Percentiles rank a stretch among this genome's conserved stretches.
phyloP scores from a whole-genome alignment of 2,888 invertebrate genomes.

The Apoderus coryli region DNA sequence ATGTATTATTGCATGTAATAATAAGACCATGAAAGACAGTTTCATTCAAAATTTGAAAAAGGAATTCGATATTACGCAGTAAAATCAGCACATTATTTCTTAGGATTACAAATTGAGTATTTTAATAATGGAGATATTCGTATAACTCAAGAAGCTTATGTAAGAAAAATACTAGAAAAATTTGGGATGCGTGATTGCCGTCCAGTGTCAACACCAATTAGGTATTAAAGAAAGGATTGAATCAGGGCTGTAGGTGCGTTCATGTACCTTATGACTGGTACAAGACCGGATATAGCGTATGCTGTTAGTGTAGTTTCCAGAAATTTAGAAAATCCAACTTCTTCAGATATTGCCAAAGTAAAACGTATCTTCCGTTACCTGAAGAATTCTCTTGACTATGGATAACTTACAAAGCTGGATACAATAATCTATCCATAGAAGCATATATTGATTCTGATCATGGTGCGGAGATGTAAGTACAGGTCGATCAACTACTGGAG shows the following conservation, averaged over 20 bases:
- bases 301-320: constrained; percentile 8
- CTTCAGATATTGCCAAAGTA: constrained; percentile 2
- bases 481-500: constrained; percentile 5
- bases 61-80: constrained; percentile 9
- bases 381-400: constrained; percentile 3
- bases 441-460: constrained; percentile 8
- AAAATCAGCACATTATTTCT: constrained; percentile 9
- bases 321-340: constrained; percentile 6
- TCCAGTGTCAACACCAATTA: constrained; percentile 2
- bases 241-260: constrained; percentile 9
- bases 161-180: constrained; percentile 5
- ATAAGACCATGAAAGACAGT: constrained; percentile 4
- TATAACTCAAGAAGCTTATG: constrained; percentile 6
- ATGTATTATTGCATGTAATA: constrained; percentile 9
- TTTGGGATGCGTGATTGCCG: constrained; percentile 5
- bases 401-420: no score
- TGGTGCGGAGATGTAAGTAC: constrained; percentile 5
- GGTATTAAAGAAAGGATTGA: constrained; percentile 1
- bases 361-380: constrained; percentile 9
- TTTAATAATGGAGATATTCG: constrained; percentile 5
- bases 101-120: constrained; percentile 7
- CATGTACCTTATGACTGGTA: constrained; percentile 11
- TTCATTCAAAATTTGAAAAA: constrained; percentile 5
- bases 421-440: no score
- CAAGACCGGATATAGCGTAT: constrained; percentile 11